Evolutionary conservation across 2,797 vertebrate species (phyloP).

Genomic region (Pipistrellus nathusii): DNA sequence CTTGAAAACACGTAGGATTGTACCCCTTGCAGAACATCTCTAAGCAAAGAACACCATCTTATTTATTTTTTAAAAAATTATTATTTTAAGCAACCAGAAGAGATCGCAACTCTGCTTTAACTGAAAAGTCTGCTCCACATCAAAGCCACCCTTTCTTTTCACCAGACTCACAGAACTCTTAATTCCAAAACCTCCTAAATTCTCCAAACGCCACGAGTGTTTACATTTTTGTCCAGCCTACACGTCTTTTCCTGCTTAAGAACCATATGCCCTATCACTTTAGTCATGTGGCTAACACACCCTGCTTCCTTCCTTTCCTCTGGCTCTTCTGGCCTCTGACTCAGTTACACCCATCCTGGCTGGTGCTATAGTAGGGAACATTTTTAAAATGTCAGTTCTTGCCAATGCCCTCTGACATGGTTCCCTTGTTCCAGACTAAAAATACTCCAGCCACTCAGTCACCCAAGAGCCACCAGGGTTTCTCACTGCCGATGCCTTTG

Average conservation of each 20-base stretch:
- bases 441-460: neutral
- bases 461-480: neutral
- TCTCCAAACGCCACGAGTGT: conserved; percentile 79
- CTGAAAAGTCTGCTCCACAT: conserved; percentile 80
- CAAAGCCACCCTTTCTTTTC: conserved; percentile 79
- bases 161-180: conserved; percentile 73
- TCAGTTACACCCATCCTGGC: conserved; percentile 77
- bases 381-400: neutral
- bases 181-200: conserved; percentile 77
- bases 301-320: conserved; percentile 75
- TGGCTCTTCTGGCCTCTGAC: conserved; percentile 72
- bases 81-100: conserved; percentile 75
- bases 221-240: conserved; percentile 81
- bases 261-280: conserved; percentile 75
- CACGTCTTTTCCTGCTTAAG: conserved; percentile 80
- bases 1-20: conserved; percentile 58
- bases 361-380: neutral
- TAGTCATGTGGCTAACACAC: conserved; percentile 77
- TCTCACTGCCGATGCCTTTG: neutral
- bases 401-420: conserved; percentile 54
- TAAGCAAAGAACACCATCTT: conserved; percentile 67
- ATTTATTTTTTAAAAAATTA: conserved; percentile 68
- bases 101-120: conserved; percentile 60
- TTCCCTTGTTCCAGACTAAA: neutral
- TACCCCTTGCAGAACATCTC: conserved; percentile 49